These are phyloP conservation scores for Buathra laborator DNA, from an alignment of 2,888 invertebrate genomes.

Conservation along the genomic window DNA sequence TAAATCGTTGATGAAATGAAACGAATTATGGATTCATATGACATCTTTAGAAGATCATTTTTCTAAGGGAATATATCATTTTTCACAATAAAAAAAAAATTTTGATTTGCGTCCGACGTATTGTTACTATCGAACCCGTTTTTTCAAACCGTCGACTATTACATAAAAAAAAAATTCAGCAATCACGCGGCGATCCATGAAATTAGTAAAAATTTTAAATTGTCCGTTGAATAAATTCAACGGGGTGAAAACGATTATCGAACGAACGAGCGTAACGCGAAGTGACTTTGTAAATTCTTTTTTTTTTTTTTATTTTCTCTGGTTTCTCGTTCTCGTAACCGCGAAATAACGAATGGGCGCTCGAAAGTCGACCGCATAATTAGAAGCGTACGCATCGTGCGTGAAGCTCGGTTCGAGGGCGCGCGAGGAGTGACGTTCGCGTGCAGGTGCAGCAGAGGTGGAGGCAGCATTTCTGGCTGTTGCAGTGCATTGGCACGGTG, in stretches of 20 bases:
- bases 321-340: slow-evolving; percentile 28
- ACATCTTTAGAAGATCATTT: too few species aligned
- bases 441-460: slow-evolving; percentile 45
- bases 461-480: not conserved
- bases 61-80: too few species aligned
- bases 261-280: not conserved
- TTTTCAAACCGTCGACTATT: not conserved
- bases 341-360: slow-evolving; percentile 30
- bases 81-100: too few species aligned
- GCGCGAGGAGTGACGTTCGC: slow-evolving; percentile 39
- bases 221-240: not conserved
- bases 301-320: not conserved
- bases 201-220: slow-evolving; percentile 1
- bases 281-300: slow-evolving; percentile 21
- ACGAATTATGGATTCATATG: too few species aligned
- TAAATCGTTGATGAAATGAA: too few species aligned
- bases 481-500: slow-evolving; percentile 1
- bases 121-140: not conserved
- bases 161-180: not conserved
- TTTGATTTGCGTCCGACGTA: too few species aligned
- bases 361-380: slow-evolving; percentile 57
- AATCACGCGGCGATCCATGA: not conserved
- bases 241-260: not conserved
- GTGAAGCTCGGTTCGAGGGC: slow-evolving; percentile 49
- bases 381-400: slow-evolving; percentile 60